A percentile compares a stretch with the other conserved stretches of the same genome.
These are phyloP conservation scores for Chaetodon trifascialis DNA, from an alignment of 2,113 vertebrate genomes.

Conservation along the genomic window DNA sequence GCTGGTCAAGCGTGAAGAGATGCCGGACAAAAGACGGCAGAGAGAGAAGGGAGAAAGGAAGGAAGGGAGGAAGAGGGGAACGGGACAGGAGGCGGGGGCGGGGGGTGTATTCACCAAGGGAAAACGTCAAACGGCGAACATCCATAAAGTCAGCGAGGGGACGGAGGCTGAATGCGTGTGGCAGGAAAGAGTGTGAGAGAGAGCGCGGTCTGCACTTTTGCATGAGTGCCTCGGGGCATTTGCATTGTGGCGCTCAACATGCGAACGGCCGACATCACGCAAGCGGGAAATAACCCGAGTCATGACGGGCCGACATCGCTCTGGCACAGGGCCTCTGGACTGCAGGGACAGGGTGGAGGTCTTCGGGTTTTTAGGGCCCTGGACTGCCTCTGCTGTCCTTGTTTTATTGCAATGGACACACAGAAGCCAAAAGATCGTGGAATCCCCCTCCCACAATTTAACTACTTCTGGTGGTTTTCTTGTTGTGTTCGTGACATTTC, in stretches of 20 bases:
- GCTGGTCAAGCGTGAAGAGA: conserved; percentile 81
- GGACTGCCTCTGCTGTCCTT: conserved; percentile 4
- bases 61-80: conserved; percentile 41
- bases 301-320: conserved; percentile 42
- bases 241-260: conserved; percentile 58
- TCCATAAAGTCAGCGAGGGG: conserved; percentile 71
- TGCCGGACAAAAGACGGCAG: conserved; percentile 73
- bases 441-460: too few species aligned
- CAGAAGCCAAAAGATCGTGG: neutral
- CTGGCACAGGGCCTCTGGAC: conserved; percentile 35
- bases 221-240: conserved; percentile 56
- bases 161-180: conserved; percentile 50
- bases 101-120: conserved; percentile 59
- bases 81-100: neutral
- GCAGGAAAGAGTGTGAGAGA: conserved; percentile 29
- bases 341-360: conserved; percentile 13
- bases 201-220: conserved; percentile 57
- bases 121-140: conserved; percentile 70
- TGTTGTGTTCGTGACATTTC: neutral
- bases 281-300: conserved; percentile 26
- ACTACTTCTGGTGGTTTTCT: conserved; percentile 23
- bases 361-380: conserved; percentile 13
- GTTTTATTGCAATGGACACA: conserved; percentile 5
- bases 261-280: conserved; percentile 59
- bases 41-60: conserved; percentile 42